Percentiles rank a stretch among this genome's conserved stretches.
Conservation (phyloP, 2,113 vertebrate genomes). For the Mesembrinibis cayennensis region DNA sequence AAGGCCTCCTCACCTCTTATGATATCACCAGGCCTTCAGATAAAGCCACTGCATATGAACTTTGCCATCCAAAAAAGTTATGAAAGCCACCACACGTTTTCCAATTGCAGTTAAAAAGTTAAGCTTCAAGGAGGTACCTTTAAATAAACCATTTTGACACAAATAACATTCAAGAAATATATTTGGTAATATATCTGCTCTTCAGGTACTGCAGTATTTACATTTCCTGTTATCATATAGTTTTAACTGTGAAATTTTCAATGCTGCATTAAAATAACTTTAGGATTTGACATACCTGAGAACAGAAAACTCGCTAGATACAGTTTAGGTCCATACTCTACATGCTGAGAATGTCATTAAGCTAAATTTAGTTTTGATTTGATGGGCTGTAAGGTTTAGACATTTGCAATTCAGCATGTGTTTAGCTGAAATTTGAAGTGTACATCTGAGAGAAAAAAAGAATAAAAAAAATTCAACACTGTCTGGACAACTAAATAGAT, state of each 20-base stretch:
- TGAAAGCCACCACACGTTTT: neutral
- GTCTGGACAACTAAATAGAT: neutral
- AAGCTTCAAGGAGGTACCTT: neutral
- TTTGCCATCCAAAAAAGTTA: neutral
- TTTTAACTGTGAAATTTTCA: neutral
- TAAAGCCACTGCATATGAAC: neutral
- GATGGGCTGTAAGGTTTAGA: neutral
- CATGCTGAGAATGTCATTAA: neutral
- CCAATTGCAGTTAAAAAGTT: neutral
- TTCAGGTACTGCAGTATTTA: neutral
- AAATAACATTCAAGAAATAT: neutral
- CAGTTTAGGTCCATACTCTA: neutral
- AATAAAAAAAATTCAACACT: neutral
- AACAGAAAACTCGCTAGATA: neutral
- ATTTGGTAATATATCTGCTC: neutral
- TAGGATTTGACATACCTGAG: neutral
- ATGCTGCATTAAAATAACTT: neutral
- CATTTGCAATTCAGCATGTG: neutral
- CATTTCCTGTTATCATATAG: neutral
- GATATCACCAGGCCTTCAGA: neutral
- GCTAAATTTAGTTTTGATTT: neutral
- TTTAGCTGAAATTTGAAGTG: neutral
- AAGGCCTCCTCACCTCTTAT: neutral
- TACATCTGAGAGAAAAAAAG: neutral
- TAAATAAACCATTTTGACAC: neutral